Conservation (phyloP, 2,797 vertebrate species). For the Podarcis siculus region DNA sequence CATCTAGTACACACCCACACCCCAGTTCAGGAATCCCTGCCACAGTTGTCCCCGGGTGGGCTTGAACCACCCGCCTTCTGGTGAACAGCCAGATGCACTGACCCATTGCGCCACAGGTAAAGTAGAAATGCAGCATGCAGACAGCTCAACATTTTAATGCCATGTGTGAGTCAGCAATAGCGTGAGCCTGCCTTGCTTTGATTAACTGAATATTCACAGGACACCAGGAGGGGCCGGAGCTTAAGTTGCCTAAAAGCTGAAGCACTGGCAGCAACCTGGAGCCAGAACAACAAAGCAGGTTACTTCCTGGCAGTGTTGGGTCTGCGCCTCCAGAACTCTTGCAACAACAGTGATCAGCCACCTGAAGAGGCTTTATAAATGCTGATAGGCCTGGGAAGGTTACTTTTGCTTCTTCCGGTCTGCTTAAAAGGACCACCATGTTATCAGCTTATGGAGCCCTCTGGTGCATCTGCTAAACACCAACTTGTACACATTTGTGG, state of each 20-base stretch:
- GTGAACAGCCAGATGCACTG: no score
- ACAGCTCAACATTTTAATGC: not conserved
- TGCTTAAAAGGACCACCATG: not conserved
- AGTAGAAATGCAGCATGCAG: not conserved
- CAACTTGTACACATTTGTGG: no score
- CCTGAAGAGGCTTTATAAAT: not conserved
- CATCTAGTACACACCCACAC: no score
- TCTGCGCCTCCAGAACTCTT: not conserved
- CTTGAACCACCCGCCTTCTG: no score
- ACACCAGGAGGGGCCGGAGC: not conserved
- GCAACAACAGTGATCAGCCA: not conserved
- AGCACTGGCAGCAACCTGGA: no score
- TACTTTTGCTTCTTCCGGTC: no score
- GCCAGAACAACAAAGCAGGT: not conserved
- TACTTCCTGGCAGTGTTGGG: not conserved
- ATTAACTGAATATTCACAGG: not conserved
- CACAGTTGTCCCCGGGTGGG: no score
- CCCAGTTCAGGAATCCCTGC: no score
- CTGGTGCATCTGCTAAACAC: not conserved
- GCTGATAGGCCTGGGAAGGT: not conserved
- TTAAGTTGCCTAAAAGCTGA: not conserved
- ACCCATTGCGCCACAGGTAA: no score
- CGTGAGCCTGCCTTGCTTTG: not conserved
- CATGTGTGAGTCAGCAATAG: not conserved
- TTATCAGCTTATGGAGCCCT: no score